phyloP scores from a whole-genome alignment of 1,140 invertebrate species.

The Macrocentrus cingulum region DNA sequence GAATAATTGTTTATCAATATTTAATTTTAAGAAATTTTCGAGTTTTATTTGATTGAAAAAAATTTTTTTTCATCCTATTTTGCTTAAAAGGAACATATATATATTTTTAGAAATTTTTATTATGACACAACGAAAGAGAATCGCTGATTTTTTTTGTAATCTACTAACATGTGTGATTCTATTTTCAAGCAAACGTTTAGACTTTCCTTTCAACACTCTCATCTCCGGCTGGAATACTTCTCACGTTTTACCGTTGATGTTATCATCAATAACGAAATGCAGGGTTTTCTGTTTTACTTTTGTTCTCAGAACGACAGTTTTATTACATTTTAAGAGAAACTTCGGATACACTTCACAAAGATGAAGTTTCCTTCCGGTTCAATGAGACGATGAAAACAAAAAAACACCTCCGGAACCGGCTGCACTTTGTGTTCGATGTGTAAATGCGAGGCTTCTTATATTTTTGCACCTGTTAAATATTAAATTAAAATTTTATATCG shows the following conservation, averaged over 20 bases:
- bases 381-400: not conserved
- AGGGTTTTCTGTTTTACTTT: too few relatives aligned
- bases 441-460: not conserved
- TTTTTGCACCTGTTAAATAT: not conserved
- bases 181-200: constrained; percentile 16
- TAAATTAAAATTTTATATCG: constrained; percentile 5
- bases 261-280: not conserved
- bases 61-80: too few relatives aligned
- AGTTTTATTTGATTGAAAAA: too few relatives aligned
- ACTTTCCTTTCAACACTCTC: constrained; percentile 12
- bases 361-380: not conserved
- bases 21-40: too few relatives aligned
- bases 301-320: too few relatives aligned
- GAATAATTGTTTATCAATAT: too few relatives aligned
- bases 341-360: not conserved
- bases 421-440: too few relatives aligned
- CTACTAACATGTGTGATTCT: constrained; percentile 7
- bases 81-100: too few relatives aligned
- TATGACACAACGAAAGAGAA: not conserved
- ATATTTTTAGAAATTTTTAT: not conserved
- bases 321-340: not conserved
- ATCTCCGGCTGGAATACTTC: constrained; percentile 5
- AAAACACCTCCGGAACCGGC: constrained; percentile 10
- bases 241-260: not conserved
- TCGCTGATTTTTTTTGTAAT: not conserved